Base-by-base conservation (phyloP, 92 coral and sea anemone genomes). In the Umimayanthus chanpuru region DNA sequence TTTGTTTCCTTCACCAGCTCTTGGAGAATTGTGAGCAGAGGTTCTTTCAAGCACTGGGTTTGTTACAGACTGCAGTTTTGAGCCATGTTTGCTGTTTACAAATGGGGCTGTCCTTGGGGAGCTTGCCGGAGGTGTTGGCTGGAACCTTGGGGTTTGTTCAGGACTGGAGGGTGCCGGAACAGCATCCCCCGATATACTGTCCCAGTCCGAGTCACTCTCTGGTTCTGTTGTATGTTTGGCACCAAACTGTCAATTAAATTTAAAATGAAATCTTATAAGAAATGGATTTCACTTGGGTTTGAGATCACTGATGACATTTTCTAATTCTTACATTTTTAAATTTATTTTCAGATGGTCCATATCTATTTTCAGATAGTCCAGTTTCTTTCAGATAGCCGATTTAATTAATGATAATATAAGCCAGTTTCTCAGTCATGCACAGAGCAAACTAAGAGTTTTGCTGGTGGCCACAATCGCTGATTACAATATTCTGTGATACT, bases 161-260 rank as follows among this genome's bases (percentile, higher is more conserved):
- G 93, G 93, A 73, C 94, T 93, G 53, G 99, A 95, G 43, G 91
- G 83, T 38, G 92, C 91, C 21, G 92, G 96, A 8, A 94, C 88
- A 4, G 85, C 89, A 71, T 92, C 98, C 14, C 98, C 99, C 11
- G 99, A 89, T 39, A 97, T 91, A 81, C 99, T 97, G 94, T 97
- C 99, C 99, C 99, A 97, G 85, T 97, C 99, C 0, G 99, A 97
- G 81, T 92, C 99, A 77, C 99, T 97, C 72, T 97, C 99, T 28
- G 85, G 81, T 36, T 89, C 92, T 66, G 79, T 49, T 71, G 79
- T 21, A 14, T 49, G 91, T 43, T 89, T 88, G 68, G 85, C 88
- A 55, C 68, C 89, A 85, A 88, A 94, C 94, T 94, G 72, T 32
- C 81, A 40, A 82, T 25, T 16, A n/a, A 32, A 81, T n/a, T 61